Conservation (phyloP, 1,140 invertebrate species). For the Drosophila leontia region DNA sequence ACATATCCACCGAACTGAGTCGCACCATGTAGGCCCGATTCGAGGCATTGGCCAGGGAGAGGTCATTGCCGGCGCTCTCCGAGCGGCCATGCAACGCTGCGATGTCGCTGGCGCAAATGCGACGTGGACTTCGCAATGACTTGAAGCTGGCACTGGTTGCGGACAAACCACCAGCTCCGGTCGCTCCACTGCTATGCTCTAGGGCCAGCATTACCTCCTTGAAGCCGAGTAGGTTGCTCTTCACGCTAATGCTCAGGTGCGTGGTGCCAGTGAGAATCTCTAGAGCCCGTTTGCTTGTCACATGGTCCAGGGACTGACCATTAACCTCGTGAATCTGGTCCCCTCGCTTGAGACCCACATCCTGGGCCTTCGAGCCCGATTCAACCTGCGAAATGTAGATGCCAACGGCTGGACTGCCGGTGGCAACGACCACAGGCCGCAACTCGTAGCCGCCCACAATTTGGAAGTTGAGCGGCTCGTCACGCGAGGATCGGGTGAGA, state of each 20-base stretch:
- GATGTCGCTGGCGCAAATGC: constrained; percentile 84
- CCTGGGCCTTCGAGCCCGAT: constrained; percentile 96
- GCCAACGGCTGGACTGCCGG: constrained; percentile 89
- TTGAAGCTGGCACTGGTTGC: constrained; percentile 60
- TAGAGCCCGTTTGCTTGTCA: constrained; percentile 94
- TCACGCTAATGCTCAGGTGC: constrained; percentile 97
- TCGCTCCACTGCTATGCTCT: constrained; percentile 87
- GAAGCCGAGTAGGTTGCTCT: constrained; percentile 96
- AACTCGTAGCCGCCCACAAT: constrained; percentile 97
- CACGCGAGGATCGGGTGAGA: constrained; percentile 94
- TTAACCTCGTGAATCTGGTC: constrained; percentile 99
- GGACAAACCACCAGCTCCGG: constrained; percentile 35
- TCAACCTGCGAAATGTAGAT: constrained; percentile 98
- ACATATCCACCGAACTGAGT: constrained; percentile 78
- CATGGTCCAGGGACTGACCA: constrained; percentile 97
- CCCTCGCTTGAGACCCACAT: constrained; percentile 97
- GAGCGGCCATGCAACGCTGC: constrained; percentile 79
- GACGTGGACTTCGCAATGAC: constrained; percentile 67
- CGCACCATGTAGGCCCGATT: constrained; percentile 75
- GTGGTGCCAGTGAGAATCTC: constrained; percentile 97
- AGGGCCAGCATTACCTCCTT: constrained; percentile 95
- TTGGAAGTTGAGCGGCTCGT: constrained; percentile 96
- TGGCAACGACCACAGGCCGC: constrained; percentile 77
- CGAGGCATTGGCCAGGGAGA: constrained; percentile 26
- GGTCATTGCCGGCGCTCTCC: constrained; percentile 69